Evolutionary conservation across 2,888 invertebrate species (phyloP).

Genomic region (Troilus luridus): DNA sequence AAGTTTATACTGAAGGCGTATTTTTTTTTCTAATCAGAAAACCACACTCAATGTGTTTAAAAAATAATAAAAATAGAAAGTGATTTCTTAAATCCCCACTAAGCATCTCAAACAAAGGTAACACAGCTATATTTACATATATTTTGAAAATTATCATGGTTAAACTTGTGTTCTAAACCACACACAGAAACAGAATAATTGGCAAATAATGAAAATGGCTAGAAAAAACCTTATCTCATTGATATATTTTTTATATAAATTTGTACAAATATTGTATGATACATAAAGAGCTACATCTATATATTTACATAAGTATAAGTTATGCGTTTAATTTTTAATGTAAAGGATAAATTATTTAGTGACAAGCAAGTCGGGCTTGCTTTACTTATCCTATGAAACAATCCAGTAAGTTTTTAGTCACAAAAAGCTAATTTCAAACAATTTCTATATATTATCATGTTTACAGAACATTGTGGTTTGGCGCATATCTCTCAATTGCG

Average conservation of each 20-base stretch:
- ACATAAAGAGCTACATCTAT: slow-evolving; percentile 1
- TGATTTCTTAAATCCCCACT: background rate
- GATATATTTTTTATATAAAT: slow-evolving; percentile 14
- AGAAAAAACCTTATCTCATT: background rate
- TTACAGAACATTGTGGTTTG: background rate
- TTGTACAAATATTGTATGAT: slow-evolving; percentile 28
- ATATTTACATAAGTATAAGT: slow-evolving; percentile 31
- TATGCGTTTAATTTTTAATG: background rate
- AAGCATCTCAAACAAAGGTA: background rate
- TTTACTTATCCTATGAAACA: background rate
- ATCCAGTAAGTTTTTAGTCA: background rate
- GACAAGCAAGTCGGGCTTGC: background rate
- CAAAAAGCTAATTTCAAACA: background rate
- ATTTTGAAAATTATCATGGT: background rate
- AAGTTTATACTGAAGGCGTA: background rate
- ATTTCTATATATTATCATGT: background rate
- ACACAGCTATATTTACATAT: slow-evolving; percentile 16
- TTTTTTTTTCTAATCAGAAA: background rate
- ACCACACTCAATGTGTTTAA: background rate
- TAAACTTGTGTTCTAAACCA: background rate
- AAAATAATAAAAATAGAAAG: background rate
- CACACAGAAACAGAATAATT: background rate
- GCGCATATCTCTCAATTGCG: background rate
- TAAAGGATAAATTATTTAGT: background rate
- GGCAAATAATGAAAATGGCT: background rate